Evolutionary conservation across 2,113 vertebrate genomes (phyloP), one percentile per base, ranked within the genome.

Genomic region (Miniopterus natalensis): DNA sequence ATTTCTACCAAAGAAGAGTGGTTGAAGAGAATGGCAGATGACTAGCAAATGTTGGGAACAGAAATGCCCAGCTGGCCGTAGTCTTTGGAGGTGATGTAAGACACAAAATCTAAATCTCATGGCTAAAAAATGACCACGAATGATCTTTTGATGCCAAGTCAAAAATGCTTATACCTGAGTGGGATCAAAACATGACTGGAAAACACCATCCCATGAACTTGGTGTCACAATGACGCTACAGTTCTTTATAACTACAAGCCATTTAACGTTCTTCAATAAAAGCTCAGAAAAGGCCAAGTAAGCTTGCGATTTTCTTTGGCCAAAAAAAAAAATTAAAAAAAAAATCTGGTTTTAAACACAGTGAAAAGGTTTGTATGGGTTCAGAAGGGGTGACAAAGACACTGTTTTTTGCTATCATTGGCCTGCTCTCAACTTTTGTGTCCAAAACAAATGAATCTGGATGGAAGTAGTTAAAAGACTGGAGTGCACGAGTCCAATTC

Each of bases 381-480:
- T 98, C 98, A 98, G 95, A 98, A 97, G 96, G 97, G 97, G 98
- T 98, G 97, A 98, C 98, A 98, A 98, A 99, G 98, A 97, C 97
- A 97, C 95, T 98, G 95, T 42, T 92, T 98, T 98, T 97, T 99
- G 98, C 98, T 98, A 61, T 98, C 97, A 78, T 98, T 99, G 98
- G 98, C 98, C 93, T 42, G 0, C 7, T 96, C 79, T 97, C 98
- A 98, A 98, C 84, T 87, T 91, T 98, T 96, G 94, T 95, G 96
- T 99, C 98, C 98, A 99, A 99, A 98, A 98, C 98, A 98, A 99
- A 98, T 98, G 96, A 98, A 98, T 98, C 97, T 98, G 98, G 97
- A 98, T 98, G 98, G 98, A 98, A 99, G 98, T 97, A 98, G 98
- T 99, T 99, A 98, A 98, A 98, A 98, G 95, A 95, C 95, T 97